Evolutionary conservation across 2,113 vertebrate genomes (phyloP), one percentile per base, ranked within the genome.

Genomic region (cattle (Bos taurus)): DNA sequence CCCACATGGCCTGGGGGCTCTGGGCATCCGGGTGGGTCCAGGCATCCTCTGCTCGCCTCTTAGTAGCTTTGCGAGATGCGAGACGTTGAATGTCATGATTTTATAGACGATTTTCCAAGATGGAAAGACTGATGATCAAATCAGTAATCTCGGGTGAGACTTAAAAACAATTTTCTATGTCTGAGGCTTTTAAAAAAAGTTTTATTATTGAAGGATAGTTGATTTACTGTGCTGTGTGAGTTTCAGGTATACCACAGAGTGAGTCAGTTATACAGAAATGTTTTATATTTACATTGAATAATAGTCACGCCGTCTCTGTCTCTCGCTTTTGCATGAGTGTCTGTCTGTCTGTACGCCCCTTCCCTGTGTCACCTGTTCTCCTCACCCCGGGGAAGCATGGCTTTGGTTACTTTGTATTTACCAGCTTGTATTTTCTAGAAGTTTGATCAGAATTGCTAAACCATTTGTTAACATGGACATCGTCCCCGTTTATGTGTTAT

Each of bases 61-160:
- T 11, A 2, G 36, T 74, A 33, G 56, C 67, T 17, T n/a, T 0
- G 0, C 0, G 0, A 64, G 40, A 15, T 0, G 0, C 0, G 0
- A 64, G 40, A 15, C 40, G 40, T 50, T 36, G 12, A 67, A 13
- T 15, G 4, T 6, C 30, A 2, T 57, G 87, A 43, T 81, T 78
- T 86, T 16, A 13, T 17, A 62, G 74, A 15, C 5, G 25, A 28
- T 4, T 96, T 64, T 28, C 30, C 30, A 48, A 36, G 62, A 26
- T 2, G 33, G 54, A 23, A 62, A 84, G 84, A 25, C 5, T 7
- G 25, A 57, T 16, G 4, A 43, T 60, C 50, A 57, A 82, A 11
- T 43, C 30, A 3, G 43, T 46, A 8, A 40, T 40, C 3, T 48
- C 84, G 40, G 90, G 90, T 88, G 94, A 90, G 83, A 25, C 28